These are phyloP conservation scores for Tryphoninae sp. DNA, from an alignment of 2,888 invertebrate species.

Conservation along the genomic window DNA sequence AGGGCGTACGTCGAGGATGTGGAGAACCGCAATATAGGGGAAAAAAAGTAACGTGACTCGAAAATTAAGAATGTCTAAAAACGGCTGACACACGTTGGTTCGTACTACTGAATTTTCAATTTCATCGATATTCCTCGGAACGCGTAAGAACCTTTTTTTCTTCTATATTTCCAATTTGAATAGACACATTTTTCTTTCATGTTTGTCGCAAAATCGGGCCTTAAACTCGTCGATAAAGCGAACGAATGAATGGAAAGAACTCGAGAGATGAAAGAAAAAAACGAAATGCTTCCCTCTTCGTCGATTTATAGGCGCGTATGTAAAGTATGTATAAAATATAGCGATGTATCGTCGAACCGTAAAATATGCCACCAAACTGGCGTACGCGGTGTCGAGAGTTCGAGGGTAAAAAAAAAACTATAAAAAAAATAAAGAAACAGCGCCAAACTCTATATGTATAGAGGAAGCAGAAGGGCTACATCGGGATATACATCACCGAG, in stretches of 20 bases:
- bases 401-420: background rate
- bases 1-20: background rate
- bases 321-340: constrained; percentile 1
- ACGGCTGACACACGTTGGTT: background rate
- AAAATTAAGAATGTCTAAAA: background rate
- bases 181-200: constrained; percentile 41
- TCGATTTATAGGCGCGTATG: background rate
- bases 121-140: background rate
- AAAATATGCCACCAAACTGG: constrained; percentile 58
- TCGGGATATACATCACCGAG: constrained; percentile 47
- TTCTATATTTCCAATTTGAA: constrained; percentile 33
- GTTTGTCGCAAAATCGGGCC: constrained; percentile 41
- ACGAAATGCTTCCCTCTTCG: constrained; percentile 30
- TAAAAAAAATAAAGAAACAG: constrained; percentile 2
- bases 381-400: constrained; percentile 37
- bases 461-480: constrained; percentile 2
- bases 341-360: constrained; percentile 27
- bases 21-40: background rate
- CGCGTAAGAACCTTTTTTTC: background rate
- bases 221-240: constrained; percentile 32
- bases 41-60: background rate
- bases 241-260: constrained; percentile 35
- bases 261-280: background rate
- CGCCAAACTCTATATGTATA: constrained; percentile 23
- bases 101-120: constrained; percentile 12